Evolutionary conservation across 2,888 invertebrate genomes (phyloP).

Genomic region (Phasia obesa): DNA sequence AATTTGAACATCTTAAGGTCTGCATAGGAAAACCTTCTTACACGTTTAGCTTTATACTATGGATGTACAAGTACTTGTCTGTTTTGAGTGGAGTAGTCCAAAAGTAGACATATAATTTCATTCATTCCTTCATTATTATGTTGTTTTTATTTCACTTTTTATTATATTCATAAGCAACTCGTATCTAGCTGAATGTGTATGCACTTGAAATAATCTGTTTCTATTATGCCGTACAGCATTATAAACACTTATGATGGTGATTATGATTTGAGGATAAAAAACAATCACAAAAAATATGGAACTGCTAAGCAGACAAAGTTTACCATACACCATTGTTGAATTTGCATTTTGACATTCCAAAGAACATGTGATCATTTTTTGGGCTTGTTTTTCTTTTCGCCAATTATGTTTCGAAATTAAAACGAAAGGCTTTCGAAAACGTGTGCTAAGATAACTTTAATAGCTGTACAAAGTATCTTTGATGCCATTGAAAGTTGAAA

Average conservation of each 20-base stretch:
- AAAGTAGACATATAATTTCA: neutral
- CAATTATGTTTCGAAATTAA: neutral
- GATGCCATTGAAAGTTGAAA: neutral
- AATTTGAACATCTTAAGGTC: no score
- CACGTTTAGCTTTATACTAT: slow-evolving; percentile 29
- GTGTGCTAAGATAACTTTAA: no score
- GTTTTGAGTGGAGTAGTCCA: slow-evolving; percentile 25
- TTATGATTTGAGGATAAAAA: slow-evolving; percentile 37
- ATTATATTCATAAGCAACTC: neutral
- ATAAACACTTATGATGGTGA: slow-evolving; percentile 56
- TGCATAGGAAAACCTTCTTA: slow-evolving; percentile 12
- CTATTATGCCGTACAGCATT: slow-evolving; percentile 53
- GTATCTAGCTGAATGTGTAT: slow-evolving; percentile 20
- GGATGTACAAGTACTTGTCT: slow-evolving; percentile 23
- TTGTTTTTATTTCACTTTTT: slow-evolving; percentile 11
- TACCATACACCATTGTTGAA: neutral
- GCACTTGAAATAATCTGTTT: slow-evolving; percentile 26
- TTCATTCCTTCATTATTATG: slow-evolving; percentile 17
- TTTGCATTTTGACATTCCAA: neutral
- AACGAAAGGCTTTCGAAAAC: neutral
- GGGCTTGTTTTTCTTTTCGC: no score
- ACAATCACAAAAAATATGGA: neutral
- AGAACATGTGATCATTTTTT: neutral
- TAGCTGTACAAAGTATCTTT: neutral
- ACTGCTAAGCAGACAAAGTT: neutral